These are phyloP conservation scores for Micrasema minimum DNA, from an alignment of 1,140 invertebrate species.

Conservation along the genomic window DNA sequence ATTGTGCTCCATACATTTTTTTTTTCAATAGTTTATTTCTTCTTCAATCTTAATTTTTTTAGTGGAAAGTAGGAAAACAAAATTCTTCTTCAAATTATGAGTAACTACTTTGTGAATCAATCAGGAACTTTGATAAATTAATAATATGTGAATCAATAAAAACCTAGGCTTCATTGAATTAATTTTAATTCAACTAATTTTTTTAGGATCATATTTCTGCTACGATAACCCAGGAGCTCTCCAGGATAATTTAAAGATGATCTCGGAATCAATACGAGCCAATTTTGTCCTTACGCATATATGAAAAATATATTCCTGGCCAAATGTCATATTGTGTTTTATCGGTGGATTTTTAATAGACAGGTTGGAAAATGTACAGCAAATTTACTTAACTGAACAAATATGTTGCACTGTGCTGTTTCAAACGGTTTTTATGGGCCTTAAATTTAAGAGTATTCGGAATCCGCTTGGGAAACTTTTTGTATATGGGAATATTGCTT, in stretches of 20 bases:
- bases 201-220: constrained; percentile 95
- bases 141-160: constrained; percentile 2
- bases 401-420: no score
- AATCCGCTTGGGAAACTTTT: constrained; percentile 89
- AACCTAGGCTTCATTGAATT: constrained; percentile 9
- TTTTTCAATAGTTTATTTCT: no score
- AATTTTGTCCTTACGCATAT: constrained; percentile 90
- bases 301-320: constrained; percentile 98
- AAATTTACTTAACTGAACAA: no score
- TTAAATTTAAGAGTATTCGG: constrained; percentile 86
- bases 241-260: constrained; percentile 89
- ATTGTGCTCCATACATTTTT: no score
- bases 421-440: neutral
- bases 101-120: constrained; percentile 20
- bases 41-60: no score
- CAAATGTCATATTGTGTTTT: constrained; percentile 96
- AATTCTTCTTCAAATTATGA: no score
- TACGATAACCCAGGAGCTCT: constrained; percentile 96
- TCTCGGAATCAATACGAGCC: constrained; percentile 80
- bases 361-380: constrained; percentile 72
- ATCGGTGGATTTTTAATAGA: constrained; percentile 96
- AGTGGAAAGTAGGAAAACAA: no score
- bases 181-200: constrained; percentile 14
- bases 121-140: constrained; percentile 16
- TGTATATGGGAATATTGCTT: constrained; percentile 86